phyloP scores from a whole-genome alignment of 2,113 vertebrate genomes.

The Pseudopipra pipra region DNA sequence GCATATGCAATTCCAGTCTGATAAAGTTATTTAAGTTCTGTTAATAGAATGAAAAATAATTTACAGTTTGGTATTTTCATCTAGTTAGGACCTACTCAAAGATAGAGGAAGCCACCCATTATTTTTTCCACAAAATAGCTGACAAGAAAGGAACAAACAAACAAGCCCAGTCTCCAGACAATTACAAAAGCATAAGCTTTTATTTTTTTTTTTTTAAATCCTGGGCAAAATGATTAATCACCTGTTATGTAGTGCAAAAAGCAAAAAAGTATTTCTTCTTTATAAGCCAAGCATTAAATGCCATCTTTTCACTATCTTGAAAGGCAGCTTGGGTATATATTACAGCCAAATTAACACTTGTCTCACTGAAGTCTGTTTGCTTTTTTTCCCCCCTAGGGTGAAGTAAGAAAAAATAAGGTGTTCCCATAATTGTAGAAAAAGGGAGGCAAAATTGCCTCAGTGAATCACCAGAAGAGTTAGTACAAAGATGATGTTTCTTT shows the following conservation, averaged over 20 bases:
- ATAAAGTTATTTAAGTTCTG: background rate
- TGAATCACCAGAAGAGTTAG: slow-evolving; percentile 34
- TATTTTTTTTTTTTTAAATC: background rate
- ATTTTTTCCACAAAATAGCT: slow-evolving; percentile 18
- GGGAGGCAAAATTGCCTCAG: slow-evolving; percentile 53
- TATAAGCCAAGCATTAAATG: slow-evolving; percentile 58
- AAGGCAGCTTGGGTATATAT: slow-evolving; percentile 70
- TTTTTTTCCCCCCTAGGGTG: background rate
- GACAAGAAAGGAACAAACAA: slow-evolving; percentile 27
- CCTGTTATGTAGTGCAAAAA: slow-evolving; percentile 65
- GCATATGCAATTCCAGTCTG: background rate
- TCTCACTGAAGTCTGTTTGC: background rate
- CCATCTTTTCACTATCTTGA: slow-evolving; percentile 55
- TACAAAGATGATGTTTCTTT: slow-evolving; percentile 40
- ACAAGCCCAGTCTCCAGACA: slow-evolving; percentile 1
- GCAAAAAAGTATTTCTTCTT: slow-evolving; percentile 37
- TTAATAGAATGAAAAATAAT: slow-evolving; percentile 13
- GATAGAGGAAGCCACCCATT: slow-evolving; percentile 19
- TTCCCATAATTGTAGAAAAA: slow-evolving; percentile 54
- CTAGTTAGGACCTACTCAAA: slow-evolving; percentile 24
- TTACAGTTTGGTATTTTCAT: slow-evolving; percentile 8
- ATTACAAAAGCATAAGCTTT: slow-evolving; percentile 54
- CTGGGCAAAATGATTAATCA: slow-evolving; percentile 43
- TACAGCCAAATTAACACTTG: slow-evolving; percentile 68
- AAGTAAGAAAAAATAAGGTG: slow-evolving; percentile 43